Base-by-base conservation (phyloP, 2,113 vertebrate genomes). In the Thomomys bottae region DNA sequence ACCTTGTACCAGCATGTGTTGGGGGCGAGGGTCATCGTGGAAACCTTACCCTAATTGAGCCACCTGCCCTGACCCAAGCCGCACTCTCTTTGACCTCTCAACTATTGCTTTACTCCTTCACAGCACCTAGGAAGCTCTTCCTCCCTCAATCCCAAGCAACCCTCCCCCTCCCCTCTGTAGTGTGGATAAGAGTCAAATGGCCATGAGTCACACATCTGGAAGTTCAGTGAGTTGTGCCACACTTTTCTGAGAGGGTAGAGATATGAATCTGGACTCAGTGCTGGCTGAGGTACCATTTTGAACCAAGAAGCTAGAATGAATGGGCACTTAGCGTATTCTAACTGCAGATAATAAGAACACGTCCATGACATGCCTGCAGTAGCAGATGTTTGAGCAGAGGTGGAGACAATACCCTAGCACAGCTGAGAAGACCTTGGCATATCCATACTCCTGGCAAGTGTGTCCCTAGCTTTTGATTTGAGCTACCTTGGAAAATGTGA, bases 161-260 rank as follows among this genome's bases (percentile, higher is more conserved):
- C 36, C 1, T 17, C 21, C 30, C 20, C 8, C 8, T 12, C 9
- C 15, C 20, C 1, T 8, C 6, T 6, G 1, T 11, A 64, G 24
- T 17, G 1, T 42, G 30, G 23, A 42, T 36, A 61, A 24, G 12
- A 21, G 5, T 21, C 59, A n/a, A 18, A 14, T 20, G 6, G 1
- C 28, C 42, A 14, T 45, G 24, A 26, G 45, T 7, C 18, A 1
- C 4, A 20, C 1, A 8, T 57, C 21, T 64, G 21, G 73, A 26
- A 45, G 15, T 14, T 70, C 40, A 32, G 0, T 32, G 36, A 34
- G 20, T 61, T 26, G 15, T 3, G 49, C 49, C 8, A 14, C 11
- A 32, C 12, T 36, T 15, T 30, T 36, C 20, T 68, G 30, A 59
- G 32, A 57, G 3, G 17, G 20, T 0, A 36, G 17, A 10, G 54